Evolutionary conservation across 2,888 invertebrate genomes (phyloP).

Genomic region (Tinea semifulvella): DNA sequence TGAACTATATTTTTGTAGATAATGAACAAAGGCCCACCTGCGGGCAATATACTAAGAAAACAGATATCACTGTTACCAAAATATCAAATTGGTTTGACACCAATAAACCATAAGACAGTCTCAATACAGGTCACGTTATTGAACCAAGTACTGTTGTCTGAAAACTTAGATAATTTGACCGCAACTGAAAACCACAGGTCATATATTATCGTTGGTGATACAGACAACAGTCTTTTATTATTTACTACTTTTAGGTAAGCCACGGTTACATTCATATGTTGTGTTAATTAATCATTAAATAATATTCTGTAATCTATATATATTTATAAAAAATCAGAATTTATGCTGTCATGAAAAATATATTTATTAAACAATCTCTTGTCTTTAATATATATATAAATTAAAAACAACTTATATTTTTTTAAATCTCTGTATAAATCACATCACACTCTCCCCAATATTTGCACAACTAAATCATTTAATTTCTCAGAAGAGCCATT

Average conservation of each 20-base stretch:
- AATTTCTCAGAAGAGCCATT: too few relatives aligned
- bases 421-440: too few relatives aligned
- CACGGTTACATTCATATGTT: too few relatives aligned
- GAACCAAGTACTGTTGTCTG: conserved; percentile 51
- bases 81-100: conserved; percentile 58
- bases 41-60: conserved; percentile 73
- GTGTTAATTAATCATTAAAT: too few relatives aligned
- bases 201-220: conserved; percentile 72
- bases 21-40: conserved; percentile 76
- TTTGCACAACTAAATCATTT: too few relatives aligned
- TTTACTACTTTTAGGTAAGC: conserved; percentile 66
- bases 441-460: too few relatives aligned
- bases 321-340: too few relatives aligned
- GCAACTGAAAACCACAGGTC: conserved; percentile 61
- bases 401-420: too few relatives aligned
- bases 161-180: conserved; percentile 48
- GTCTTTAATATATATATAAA: too few relatives aligned
- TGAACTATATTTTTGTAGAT: conserved; percentile 63
- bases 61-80: conserved; percentile 70
- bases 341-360: too few relatives aligned
- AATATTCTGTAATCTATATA: too few relatives aligned
- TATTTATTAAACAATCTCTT: too few relatives aligned
- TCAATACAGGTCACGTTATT: conserved; percentile 38
- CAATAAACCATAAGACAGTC: conserved; percentile 36
- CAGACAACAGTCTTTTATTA: conserved; percentile 67